phyloP scores from a whole-genome alignment of 2,888 invertebrate genomes.

The Euphydryas editha region DNA sequence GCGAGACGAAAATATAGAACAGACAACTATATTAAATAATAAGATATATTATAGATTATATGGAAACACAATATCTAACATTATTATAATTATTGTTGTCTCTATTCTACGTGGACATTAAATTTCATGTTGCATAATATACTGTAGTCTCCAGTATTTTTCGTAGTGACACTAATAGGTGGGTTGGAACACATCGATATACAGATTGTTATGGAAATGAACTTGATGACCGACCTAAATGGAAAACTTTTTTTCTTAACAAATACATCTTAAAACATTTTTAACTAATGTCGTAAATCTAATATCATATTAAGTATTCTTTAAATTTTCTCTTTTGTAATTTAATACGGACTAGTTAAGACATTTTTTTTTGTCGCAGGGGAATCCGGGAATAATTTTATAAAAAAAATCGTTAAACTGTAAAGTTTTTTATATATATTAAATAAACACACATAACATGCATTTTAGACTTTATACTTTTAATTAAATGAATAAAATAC shows the following conservation, averaged over 20 bases:
- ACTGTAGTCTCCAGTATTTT: not conserved
- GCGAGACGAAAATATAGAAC: no score
- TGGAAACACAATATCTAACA: not conserved
- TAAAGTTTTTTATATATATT: no score
- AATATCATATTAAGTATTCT: not conserved
- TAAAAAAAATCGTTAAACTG: no score
- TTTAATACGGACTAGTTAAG: no score
- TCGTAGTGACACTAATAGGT: conserved; percentile 12
- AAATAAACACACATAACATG: no score
- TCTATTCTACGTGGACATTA: not conserved
- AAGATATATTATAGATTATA: no score
- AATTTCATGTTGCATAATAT: conserved; percentile 3
- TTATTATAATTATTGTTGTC: not conserved
- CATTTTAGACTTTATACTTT: no score
- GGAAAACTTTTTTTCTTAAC: not conserved
- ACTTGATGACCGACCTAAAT: conserved; percentile 9
- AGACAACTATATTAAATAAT: no score
- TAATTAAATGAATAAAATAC: no score
- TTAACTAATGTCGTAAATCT: not conserved
- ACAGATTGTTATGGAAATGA: conserved; percentile 24
- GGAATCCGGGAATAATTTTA: no score
- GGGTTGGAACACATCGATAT: conserved; percentile 11
- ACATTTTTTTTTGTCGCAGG: no score
- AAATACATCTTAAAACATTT: not conserved
- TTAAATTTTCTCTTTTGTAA: no score